These are phyloP conservation scores for Venusia cambrica DNA, from an alignment of 2,888 invertebrate species.

Conservation along the genomic window DNA sequence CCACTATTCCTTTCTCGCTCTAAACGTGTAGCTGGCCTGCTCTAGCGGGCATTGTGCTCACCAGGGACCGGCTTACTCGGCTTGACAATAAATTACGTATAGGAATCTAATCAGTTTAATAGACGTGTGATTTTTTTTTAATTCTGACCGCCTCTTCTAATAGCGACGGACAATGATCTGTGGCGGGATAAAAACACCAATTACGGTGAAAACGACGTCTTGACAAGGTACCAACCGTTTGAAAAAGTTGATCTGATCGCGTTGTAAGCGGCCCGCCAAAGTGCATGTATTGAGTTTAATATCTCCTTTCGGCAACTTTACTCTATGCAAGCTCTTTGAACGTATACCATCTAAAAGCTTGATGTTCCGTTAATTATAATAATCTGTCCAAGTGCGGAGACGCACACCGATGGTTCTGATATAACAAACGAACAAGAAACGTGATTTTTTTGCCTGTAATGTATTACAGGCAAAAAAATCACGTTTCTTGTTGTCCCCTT, in stretches of 20 bases:
- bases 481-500: no score
- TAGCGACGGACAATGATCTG: slow-evolving; percentile 41
- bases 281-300: slow-evolving; percentile 3
- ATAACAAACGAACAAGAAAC: no score
- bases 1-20: slow-evolving; percentile 68
- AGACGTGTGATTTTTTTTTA: slow-evolving; percentile 72
- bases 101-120: slow-evolving; percentile 79
- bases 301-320: no score
- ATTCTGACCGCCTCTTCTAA: slow-evolving; percentile 46
- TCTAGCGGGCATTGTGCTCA: slow-evolving; percentile 78
- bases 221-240: slow-evolving; percentile 26
- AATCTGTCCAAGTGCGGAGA: no score
- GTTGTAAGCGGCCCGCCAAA: slow-evolving; percentile 14
- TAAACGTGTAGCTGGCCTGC: slow-evolving; percentile 49
- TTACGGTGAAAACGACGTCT: slow-evolving; percentile 30
- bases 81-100: slow-evolving; percentile 79
- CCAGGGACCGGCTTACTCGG: slow-evolving; percentile 50
- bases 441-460: no score
- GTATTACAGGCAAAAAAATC: no score
- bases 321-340: no score
- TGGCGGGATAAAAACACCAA: slow-evolving; percentile 33
- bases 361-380: no score
- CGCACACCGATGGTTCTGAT: no score
- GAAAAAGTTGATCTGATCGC: slow-evolving; percentile 15
- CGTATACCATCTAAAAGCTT: no score